These are phyloP conservation scores for Tetraneura akinire DNA, from an alignment of 1,140 invertebrate genomes.

Conservation along the genomic window DNA sequence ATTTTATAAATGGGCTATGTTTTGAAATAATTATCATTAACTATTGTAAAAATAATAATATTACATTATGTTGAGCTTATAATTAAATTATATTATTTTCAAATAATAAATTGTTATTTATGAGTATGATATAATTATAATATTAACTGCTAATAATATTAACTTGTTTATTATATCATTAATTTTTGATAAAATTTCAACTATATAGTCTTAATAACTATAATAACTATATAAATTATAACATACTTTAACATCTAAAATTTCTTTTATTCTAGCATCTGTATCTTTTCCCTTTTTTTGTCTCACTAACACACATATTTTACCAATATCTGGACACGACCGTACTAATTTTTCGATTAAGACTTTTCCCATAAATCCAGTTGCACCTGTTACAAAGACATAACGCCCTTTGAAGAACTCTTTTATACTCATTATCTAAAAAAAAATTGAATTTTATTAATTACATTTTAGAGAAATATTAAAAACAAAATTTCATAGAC, in stretches of 20 bases:
- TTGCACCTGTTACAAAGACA: slow-evolving; percentile 58
- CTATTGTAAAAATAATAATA: too few species aligned
- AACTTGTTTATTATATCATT: too few species aligned
- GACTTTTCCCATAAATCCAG: slow-evolving; percentile 66
- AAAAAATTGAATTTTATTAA: too few species aligned
- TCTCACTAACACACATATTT: slow-evolving; percentile 72
- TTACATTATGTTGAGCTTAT: too few species aligned
- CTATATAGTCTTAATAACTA: not conserved
- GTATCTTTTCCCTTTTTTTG: slow-evolving; percentile 67
- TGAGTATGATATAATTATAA: too few species aligned
- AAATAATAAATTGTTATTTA: too few species aligned
- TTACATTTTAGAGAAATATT: too few species aligned
- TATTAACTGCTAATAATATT: too few species aligned
- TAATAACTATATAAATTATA: not conserved
- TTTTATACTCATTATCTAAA: slow-evolving; percentile 2
- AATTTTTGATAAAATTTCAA: not conserved
- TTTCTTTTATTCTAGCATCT: slow-evolving; percentile 18
- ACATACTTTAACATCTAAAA: slow-evolving; percentile 5
- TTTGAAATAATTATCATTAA: too few species aligned
- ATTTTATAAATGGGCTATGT: too few species aligned
- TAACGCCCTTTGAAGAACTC: slow-evolving; percentile 56
- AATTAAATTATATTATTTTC: too few species aligned
- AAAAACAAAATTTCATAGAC: too few species aligned
- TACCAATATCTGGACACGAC: slow-evolving; percentile 62
- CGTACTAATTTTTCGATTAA: slow-evolving; percentile 68